Evolutionary conservation across 2,888 invertebrate species (phyloP), one percentile per base, ranked within the genome.

Genomic region (Agrotis clavis): DNA sequence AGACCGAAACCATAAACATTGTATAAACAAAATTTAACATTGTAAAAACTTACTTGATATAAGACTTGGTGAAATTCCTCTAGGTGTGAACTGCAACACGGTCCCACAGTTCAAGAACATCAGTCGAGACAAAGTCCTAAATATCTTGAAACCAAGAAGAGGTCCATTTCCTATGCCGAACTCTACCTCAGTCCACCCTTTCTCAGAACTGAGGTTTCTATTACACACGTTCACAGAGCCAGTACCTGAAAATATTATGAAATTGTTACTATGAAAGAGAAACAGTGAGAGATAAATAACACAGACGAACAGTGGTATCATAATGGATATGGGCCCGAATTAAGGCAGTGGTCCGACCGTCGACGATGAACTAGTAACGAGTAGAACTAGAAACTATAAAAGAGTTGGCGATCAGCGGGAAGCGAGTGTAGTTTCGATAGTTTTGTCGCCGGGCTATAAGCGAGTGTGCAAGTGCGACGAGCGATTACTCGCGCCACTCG

Each of bases 181-280:
- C 90, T 99, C 99, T 16, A 98, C 93, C 95, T 99, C 99, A 6
- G 98, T 97, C 99, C 99, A 99, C 18, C 98, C 98, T 91, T 98
- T 98, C 67, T 98, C 98, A 0, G 98, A 98, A 68, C 98, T 97
- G 18, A 99, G 96, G 86, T 98, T 97, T 74, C 98, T 97, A 86
- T 98, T 98, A 9, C 98, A 97, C 19, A 98, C 92, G 84, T 98
- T 97, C 64, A 99, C 97, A n/a, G 98, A 97, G 0, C 98, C 98
- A 45, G 97, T 96, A 56, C 99, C 98, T 94, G 91, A 21, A 91
- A 92, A 68, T 67, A 48, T 71, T 69, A 48, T 51, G n/a, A 4
- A 68, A 53, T 9, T 47, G n/a, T 13, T 13, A 30, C 5, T 13
- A 30, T 1, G 30, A 11, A n/a, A 30, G 30, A 25, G 25, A 25